These are phyloP conservation scores for Vespertilio murinus DNA, from an alignment of 2,797 vertebrate species.

Conservation along the genomic window DNA sequence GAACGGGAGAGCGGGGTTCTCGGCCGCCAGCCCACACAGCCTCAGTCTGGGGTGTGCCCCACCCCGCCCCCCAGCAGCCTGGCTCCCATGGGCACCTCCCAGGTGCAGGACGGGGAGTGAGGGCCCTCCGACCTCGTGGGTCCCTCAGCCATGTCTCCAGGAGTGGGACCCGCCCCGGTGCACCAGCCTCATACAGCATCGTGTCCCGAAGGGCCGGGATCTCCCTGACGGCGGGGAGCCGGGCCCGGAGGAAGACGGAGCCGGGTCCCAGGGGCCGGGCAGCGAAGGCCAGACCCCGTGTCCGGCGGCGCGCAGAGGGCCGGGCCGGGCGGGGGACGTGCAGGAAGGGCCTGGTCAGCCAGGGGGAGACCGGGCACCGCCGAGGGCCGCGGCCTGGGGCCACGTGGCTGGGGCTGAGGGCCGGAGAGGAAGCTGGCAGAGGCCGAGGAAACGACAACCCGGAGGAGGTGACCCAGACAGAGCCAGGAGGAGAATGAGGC, in stretches of 20 bases:
- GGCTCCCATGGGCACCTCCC: no score
- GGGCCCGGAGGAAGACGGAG: not conserved
- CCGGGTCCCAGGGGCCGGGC: not conserved
- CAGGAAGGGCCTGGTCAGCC: not conserved
- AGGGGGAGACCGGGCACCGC: not conserved
- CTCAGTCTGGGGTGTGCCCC: not conserved
- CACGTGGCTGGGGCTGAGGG: not conserved
- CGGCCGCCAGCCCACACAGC: not conserved
- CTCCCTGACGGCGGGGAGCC: not conserved
- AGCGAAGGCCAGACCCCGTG: not conserved
- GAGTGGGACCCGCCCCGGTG: not conserved
- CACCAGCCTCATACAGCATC: not conserved
- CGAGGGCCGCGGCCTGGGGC: accelerated
- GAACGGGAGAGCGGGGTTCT: not conserved
- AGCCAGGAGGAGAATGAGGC: not conserved
- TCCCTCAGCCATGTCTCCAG: not conserved
- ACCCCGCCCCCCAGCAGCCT: not conserved
- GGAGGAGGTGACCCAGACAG: not conserved
- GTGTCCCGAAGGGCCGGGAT: not conserved
- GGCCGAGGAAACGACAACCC: not conserved
- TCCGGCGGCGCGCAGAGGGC: not conserved
- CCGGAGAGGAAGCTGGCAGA: not conserved
- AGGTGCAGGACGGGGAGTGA: not conserved
- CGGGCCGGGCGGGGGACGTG: not conserved
- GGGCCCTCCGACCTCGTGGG: not conserved